These are phyloP conservation scores for Seira sanloemensis DNA, from an alignment of 2,888 invertebrate species.

Conservation along the genomic window DNA sequence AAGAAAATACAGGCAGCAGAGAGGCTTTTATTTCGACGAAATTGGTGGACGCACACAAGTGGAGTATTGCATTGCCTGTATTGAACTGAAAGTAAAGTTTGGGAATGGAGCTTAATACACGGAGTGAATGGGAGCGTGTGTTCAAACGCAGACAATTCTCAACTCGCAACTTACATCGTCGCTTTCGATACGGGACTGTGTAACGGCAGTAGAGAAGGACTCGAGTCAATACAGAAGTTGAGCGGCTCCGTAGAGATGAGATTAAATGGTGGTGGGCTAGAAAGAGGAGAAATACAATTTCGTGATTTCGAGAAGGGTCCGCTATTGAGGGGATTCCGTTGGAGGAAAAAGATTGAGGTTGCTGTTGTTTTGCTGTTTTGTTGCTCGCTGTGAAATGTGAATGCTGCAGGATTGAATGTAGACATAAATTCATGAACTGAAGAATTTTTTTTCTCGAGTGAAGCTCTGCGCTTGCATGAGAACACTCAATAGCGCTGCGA, in stretches of 20 bases:
- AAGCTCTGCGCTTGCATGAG: too few relatives aligned
- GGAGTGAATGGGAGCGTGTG: too few relatives aligned
- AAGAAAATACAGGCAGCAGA: slow-evolving; percentile 9
- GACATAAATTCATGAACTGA: background rate
- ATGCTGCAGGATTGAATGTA: background rate
- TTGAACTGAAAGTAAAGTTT: slow-evolving; percentile 3
- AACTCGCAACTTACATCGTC: too few relatives aligned
- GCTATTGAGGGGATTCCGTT: background rate
- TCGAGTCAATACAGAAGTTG: too few relatives aligned
- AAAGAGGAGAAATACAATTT: too few relatives aligned
- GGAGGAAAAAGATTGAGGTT: background rate
- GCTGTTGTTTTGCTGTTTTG: background rate
- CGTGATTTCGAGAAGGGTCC: too few relatives aligned
- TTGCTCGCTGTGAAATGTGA: background rate
- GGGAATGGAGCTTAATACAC: slow-evolving; percentile 5
- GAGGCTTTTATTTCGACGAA: background rate
- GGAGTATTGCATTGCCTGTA: background rate
- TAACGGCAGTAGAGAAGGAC: slow-evolving; percentile 11
- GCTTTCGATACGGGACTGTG: background rate
- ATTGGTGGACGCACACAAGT: background rate
- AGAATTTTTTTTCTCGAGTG: too few relatives aligned
- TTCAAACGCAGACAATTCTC: too few relatives aligned
- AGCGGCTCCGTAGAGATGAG: too few relatives aligned
- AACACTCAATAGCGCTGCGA: too few relatives aligned
- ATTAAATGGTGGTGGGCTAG: too few relatives aligned